Conservation (phyloP, 2,888 invertebrate species). For the Poecilus cupreus region DNA sequence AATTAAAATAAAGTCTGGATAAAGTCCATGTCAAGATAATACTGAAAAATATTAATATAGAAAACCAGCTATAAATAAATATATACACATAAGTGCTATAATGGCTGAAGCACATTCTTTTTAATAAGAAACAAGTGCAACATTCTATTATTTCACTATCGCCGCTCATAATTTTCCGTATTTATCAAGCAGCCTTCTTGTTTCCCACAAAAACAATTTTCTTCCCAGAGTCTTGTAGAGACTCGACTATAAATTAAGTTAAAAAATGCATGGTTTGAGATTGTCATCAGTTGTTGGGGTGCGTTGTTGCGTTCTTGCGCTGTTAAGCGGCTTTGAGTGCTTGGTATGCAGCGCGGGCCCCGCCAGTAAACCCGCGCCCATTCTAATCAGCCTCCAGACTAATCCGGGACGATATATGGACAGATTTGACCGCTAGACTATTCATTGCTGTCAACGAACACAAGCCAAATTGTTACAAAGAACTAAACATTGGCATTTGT, state of each 20-base stretch:
- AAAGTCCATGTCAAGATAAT: no score
- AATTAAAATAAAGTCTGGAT: no score
- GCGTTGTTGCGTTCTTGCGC: neutral
- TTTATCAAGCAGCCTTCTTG: neutral
- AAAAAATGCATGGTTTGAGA: neutral
- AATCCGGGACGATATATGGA: constrained; percentile 42
- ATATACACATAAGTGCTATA: no score
- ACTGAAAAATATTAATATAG: no score
- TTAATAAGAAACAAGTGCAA: no score
- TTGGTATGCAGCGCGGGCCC: constrained; percentile 20
- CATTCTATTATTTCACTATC: no score
- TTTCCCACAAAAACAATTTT: neutral
- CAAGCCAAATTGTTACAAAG: neutral
- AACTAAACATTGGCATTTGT: constrained; percentile 3
- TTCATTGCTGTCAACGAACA: constrained; percentile 30
- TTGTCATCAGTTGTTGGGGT: constrained; percentile 10
- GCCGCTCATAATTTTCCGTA: no score
- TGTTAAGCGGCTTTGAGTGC: constrained; percentile 1
- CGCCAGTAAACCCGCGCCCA: constrained; percentile 10
- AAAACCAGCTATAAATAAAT: no score
- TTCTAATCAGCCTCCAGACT: constrained; percentile 37
- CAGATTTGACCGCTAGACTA: constrained; percentile 14
- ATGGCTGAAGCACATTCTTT: no score
- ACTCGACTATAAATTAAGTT: neutral
- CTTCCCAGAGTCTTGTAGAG: neutral